phyloP scores from a whole-genome alignment of 2,888 invertebrate genomes.

The Melieria crassipennis region DNA sequence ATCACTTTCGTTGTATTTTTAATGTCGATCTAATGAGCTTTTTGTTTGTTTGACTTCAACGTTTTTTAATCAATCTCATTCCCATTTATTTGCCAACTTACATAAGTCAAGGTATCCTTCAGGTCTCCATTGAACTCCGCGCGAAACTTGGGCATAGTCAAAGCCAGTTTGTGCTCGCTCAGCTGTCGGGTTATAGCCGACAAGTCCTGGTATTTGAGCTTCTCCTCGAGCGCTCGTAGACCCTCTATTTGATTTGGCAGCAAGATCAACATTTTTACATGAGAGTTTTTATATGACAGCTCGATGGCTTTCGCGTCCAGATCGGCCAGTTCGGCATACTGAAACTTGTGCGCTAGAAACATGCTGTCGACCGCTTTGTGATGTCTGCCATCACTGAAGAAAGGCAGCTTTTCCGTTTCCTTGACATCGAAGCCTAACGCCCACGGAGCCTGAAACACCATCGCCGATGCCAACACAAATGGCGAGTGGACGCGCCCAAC shows the following conservation, averaged over 20 bases:
- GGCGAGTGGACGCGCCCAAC: constrained; percentile 66
- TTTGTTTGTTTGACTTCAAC: too few relatives aligned
- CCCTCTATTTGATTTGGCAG: constrained; percentile 77
- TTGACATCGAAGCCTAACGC: constrained; percentile 51
- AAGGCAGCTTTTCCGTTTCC: constrained; percentile 66
- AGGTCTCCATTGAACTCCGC: constrained; percentile 76
- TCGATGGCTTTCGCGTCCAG: constrained; percentile 72
- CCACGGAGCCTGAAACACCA: constrained; percentile 88
- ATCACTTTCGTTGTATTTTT: too few relatives aligned
- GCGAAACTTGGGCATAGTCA: constrained; percentile 81
- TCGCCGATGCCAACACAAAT: constrained; percentile 80
- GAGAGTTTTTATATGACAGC: constrained; percentile 76
- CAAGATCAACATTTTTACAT: constrained; percentile 78
- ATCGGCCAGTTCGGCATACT: constrained; percentile 66
- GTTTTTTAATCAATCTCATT: background rate
- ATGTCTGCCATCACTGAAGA: constrained; percentile 70
- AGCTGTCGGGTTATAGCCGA: constrained; percentile 67
- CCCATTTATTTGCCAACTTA: constrained; percentile 52
- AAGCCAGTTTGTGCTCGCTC: constrained; percentile 69
- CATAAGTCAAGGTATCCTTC: constrained; percentile 70
- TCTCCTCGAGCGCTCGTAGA: constrained; percentile 70
- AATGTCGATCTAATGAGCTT: too few relatives aligned
- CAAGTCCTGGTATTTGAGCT: constrained; percentile 70
- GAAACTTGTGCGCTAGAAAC: constrained; percentile 68
- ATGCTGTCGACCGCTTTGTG: constrained; percentile 74